These are phyloP conservation scores for Elephas maximus DNA, from an alignment of 2,113 vertebrate species.

Conservation along the genomic window DNA sequence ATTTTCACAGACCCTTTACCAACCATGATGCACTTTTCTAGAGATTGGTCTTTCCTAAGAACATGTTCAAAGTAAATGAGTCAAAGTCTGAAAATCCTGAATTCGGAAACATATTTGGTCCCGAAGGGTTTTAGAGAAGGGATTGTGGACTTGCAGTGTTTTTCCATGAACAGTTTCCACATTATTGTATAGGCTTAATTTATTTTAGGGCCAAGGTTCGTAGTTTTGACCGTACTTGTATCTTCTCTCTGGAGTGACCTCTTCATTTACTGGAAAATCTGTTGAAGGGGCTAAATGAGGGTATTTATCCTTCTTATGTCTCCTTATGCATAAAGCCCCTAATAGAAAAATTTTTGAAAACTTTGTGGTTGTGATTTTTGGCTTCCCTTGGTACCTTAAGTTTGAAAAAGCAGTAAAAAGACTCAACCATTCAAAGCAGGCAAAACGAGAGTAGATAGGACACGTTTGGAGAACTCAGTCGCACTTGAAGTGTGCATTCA, in stretches of 20 bases:
- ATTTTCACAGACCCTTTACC: neutral
- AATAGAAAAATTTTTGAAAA: neutral
- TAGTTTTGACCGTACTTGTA: neutral
- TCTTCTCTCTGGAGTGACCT: neutral
- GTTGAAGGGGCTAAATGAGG: neutral
- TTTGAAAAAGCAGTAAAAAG: slow-evolving; percentile 62
- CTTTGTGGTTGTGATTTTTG: neutral
- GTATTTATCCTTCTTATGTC: neutral
- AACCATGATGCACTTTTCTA: neutral
- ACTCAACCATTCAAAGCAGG: slow-evolving; percentile 23
- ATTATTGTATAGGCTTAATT: neutral
- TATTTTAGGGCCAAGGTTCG: neutral
- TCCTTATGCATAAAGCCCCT: neutral
- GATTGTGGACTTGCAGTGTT: neutral
- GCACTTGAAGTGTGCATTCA: neutral
- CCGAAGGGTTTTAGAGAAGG: neutral
- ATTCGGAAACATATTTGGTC: neutral
- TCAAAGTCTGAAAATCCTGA: neutral
- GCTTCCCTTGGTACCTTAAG: neutral
- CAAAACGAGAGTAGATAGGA: slow-evolving; percentile 13
- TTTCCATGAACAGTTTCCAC: neutral
- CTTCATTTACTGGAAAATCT: neutral
- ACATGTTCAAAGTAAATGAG: neutral
- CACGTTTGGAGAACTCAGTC: neutral
- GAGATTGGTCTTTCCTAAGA: neutral